phyloP scores from a whole-genome alignment of 2,113 vertebrate genomes.

The Bufo bufo region DNA sequence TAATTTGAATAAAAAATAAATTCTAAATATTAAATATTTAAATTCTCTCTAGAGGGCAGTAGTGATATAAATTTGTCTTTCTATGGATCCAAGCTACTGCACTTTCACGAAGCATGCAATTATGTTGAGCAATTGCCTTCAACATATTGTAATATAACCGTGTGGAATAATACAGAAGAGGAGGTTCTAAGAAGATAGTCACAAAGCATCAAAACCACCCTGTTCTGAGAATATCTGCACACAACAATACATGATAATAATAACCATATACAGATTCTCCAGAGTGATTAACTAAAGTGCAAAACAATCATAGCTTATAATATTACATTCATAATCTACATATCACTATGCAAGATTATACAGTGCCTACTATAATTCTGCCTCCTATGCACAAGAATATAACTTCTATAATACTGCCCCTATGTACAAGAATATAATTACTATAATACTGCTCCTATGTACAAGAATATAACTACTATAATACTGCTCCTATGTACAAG shows the following conservation, averaged over 20 bases:
- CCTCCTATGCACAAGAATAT: neutral
- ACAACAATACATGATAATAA: neutral
- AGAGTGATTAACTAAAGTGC: neutral
- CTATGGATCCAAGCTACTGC: too few relatives aligned
- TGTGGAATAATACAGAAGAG: neutral
- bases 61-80: neutral
- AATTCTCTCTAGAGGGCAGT: slow-evolving; percentile 28
- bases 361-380: neutral
- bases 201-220: neutral
- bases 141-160: slow-evolving; percentile 19
- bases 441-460: slow-evolving; percentile 8
- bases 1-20: neutral
- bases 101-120: neutral
- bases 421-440: slow-evolving; percentile 7
- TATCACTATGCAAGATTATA: neutral
- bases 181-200: slow-evolving; percentile 2
- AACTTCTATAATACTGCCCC: slow-evolving; percentile 11
- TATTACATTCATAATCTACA: neutral
- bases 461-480: slow-evolving; percentile 27
- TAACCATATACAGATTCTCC: neutral
- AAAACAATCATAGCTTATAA: neutral
- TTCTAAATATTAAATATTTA: neutral
- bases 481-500: slow-evolving; percentile 13
- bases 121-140: slow-evolving; percentile 1
- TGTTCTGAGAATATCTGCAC: neutral